Base-by-base conservation (phyloP, 1,140 invertebrate genomes). In the Chlorops oryzae region DNA sequence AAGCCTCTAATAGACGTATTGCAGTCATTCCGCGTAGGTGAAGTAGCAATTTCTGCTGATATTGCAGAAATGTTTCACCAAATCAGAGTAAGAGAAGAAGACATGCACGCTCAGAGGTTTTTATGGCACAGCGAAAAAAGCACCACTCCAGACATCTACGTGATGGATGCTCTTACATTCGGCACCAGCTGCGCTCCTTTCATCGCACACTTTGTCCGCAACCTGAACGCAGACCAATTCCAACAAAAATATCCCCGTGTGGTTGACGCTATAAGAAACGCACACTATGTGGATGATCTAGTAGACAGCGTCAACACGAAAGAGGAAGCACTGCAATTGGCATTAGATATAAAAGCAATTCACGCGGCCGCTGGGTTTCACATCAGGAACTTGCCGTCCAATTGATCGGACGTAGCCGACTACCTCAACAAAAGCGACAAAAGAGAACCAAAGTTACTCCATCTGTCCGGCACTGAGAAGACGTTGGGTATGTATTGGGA, bases 231-330 rank as follows among this genome's bases (percentile, higher is more conserved):
- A 1, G 7, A 52, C 22, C 25, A 52, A 10, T 63, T 55, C 46
- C n/a, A 28, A 12, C 27, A 41, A 13, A n/a, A 17, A 2, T 52
- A 38, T 24, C 62, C 63, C 0, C 5, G 34, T 10, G 63, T 66
- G 2, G 61, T 55, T 7, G 13, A 57, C 0, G 61, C 61, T 0
- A 59, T 73, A 4, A 12, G 32, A 2, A n/a, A 62, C 2, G 50
- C 55, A 15, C 61, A 62, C 28, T 73, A 72, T 44, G 66, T 70
- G 58, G 68, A 72, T 50, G 72, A 72, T 46, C 69, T 64, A 38
- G 52, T 72, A 6, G 63, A 65, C 38, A 61, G 61, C 44, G 40
- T 51, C 5, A 51, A 58, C 3, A 56, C 54, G 5, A 56, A 54
- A 17, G 24, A 46, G 0, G 54, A 57, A 9, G 60, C 61, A 1